Conservation (phyloP, 1,140 invertebrate species). For the Elymnias hypermnestra region DNA sequence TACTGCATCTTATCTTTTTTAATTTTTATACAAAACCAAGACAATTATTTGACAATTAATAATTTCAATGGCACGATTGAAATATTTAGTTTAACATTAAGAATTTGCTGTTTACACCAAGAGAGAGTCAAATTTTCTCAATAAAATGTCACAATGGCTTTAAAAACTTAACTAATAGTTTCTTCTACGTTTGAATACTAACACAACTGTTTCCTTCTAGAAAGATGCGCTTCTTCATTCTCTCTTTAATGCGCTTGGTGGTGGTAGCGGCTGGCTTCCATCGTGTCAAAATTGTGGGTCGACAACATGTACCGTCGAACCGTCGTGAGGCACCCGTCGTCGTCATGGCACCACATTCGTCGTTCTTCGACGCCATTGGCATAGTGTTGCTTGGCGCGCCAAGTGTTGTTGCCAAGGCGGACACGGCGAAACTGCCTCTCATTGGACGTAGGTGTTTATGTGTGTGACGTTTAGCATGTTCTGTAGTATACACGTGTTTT, state of each 20-base stretch:
- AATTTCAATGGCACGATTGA: no score
- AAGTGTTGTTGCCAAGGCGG: conserved; percentile 91
- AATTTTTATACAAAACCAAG: no score
- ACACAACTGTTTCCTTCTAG: conserved; percentile 41
- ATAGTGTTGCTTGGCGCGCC: conserved; percentile 88
- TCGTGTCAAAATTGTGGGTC: conserved; percentile 46
- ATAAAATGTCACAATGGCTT: no score
- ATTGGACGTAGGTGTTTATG: conserved; percentile 86
- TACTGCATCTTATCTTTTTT: no score
- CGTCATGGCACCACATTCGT: conserved; percentile 93
- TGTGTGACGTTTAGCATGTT: conserved; percentile 6
- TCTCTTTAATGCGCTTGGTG: conserved; percentile 80
- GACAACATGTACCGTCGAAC: conserved; percentile 35
- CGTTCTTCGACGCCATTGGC: conserved; percentile 91
- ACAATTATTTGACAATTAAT: no score
- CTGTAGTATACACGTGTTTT: conserved; percentile 11
- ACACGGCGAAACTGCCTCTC: conserved; percentile 85
- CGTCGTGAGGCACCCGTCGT: conserved; percentile 87
- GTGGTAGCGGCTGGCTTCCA: conserved; percentile 90
- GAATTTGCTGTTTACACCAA: no score
- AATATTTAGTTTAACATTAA: no score
- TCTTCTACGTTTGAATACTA: conserved; percentile 6
- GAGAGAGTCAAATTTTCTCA: no score
- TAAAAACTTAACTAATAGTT: no score
- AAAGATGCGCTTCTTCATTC: conserved; percentile 78